phyloP scores from a whole-genome alignment of 2,797 vertebrate genomes.

The Thaleichthys pacificus region DNA sequence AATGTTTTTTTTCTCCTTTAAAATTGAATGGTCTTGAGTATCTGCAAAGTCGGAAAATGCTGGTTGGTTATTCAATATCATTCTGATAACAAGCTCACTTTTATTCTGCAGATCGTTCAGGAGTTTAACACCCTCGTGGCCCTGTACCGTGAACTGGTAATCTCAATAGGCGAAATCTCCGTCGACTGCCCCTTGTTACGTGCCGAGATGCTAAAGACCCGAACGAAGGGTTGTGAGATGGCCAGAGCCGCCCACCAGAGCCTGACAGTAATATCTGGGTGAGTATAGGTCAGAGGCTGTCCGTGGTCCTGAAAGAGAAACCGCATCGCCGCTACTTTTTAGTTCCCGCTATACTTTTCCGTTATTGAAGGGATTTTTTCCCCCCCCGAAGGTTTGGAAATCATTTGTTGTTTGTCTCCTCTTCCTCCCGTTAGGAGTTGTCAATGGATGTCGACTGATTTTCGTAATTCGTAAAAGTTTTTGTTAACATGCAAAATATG shows the following conservation, averaged over 20 bases:
- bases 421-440: too few relatives aligned
- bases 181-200: conserved; percentile 87
- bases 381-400: too few relatives aligned
- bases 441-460: too few relatives aligned
- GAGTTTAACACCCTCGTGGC: conserved; percentile 98
- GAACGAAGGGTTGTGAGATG: conserved; percentile 93
- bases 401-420: too few relatives aligned
- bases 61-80: not conserved
- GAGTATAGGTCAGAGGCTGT: conserved; percentile 50
- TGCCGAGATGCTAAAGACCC: conserved; percentile 90
- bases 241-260: conserved; percentile 92
- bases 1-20: not conserved
- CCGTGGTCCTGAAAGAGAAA: conserved; percentile 41
- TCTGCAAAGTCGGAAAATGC: not conserved
- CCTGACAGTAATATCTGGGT: conserved; percentile 95
- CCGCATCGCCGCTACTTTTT: too few relatives aligned
- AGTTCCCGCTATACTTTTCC: too few relatives aligned
- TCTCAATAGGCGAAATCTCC: conserved; percentile 94
- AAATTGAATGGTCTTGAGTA: not conserved
- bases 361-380: too few relatives aligned
- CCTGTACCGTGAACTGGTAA: conserved; percentile 93
- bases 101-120: conserved; percentile 90
- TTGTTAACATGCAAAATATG: too few relatives aligned
- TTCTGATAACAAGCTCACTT: not conserved
- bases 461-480: too few relatives aligned